phyloP scores from a whole-genome alignment of 2,113 vertebrate genomes.

The Chamaetylas fuelleborni region DNA sequence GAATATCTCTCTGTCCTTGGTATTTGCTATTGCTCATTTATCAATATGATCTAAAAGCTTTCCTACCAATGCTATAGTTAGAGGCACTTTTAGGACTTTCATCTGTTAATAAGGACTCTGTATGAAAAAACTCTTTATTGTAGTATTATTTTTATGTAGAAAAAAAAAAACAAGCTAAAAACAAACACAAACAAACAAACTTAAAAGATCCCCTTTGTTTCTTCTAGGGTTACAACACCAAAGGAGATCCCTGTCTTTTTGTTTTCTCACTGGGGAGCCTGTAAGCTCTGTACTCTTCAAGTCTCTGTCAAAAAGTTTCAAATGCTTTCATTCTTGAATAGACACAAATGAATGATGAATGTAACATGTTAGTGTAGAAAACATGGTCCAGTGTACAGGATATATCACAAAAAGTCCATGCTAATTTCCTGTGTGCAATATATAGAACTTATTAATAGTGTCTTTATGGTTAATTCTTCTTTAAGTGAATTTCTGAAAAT shows the following conservation, averaged over 20 bases:
- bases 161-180: neutral
- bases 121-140: neutral
- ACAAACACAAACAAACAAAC: too few relatives aligned
- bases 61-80: neutral
- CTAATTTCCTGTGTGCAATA: neutral
- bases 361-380: neutral
- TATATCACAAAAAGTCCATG: neutral
- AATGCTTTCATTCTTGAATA: neutral
- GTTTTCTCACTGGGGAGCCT: neutral
- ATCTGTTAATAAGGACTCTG: neutral
- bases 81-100: neutral
- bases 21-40: neutral
- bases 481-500: neutral
- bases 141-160: neutral
- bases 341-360: neutral
- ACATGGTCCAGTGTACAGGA: neutral
- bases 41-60: neutral
- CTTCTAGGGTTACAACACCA: neutral
- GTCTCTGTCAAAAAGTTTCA: neutral
- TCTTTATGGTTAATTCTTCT: neutral
- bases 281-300: neutral
- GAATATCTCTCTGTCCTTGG: neutral
- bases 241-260: neutral
- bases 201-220: neutral
- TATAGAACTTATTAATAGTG: neutral